Percentiles rank a stretch among this genome's conserved stretches.
Evolutionary conservation across 2,888 invertebrate genomes (phyloP).

Genomic region (Drosophila meridiana): DNA sequence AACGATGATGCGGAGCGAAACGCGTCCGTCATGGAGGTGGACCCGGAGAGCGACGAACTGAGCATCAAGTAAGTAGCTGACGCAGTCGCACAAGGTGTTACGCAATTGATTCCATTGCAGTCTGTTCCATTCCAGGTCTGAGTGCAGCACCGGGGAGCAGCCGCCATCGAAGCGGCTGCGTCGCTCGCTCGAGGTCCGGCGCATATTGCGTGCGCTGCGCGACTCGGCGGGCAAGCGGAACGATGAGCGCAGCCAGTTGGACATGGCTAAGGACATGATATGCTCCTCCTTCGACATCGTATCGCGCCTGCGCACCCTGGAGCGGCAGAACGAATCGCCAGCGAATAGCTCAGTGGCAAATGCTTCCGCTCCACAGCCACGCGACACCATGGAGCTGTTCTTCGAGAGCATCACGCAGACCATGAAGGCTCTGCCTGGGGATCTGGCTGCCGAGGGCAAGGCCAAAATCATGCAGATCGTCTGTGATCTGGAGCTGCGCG

Average conservation of each 20-base stretch:
- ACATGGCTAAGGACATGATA: slow-evolving; percentile 73
- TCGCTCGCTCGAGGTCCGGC: slow-evolving; percentile 52
- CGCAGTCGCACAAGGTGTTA: neutral
- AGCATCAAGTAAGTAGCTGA: slow-evolving; percentile 62
- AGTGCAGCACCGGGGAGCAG: slow-evolving; percentile 53
- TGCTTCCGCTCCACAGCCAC: slow-evolving; percentile 12
- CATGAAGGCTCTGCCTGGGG: slow-evolving; percentile 73
- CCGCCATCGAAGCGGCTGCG: slow-evolving; percentile 55
- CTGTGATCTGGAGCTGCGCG: slow-evolving; percentile 75
- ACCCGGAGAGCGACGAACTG: slow-evolving; percentile 53
- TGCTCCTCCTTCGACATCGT: slow-evolving; percentile 69
- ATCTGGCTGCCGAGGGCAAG: slow-evolving; percentile 80
- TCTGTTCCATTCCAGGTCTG: slow-evolving; percentile 53
- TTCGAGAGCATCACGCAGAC: slow-evolving; percentile 80
- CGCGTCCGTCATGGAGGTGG: slow-evolving; percentile 24
- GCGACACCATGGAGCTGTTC: slow-evolving; percentile 77
- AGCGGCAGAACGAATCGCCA: slow-evolving; percentile 24
- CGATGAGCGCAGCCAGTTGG: slow-evolving; percentile 64
- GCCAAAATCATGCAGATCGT: slow-evolving; percentile 81
- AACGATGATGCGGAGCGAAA: slow-evolving; percentile 5
- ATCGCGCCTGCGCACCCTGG: slow-evolving; percentile 60
- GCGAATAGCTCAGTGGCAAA: neutral
- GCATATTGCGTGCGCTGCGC: slow-evolving; percentile 53
- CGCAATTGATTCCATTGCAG: slow-evolving; percentile 6
- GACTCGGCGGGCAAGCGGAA: slow-evolving; percentile 45